Conservation (phyloP, 1,140 invertebrate species). For the Ips typographus region DNA sequence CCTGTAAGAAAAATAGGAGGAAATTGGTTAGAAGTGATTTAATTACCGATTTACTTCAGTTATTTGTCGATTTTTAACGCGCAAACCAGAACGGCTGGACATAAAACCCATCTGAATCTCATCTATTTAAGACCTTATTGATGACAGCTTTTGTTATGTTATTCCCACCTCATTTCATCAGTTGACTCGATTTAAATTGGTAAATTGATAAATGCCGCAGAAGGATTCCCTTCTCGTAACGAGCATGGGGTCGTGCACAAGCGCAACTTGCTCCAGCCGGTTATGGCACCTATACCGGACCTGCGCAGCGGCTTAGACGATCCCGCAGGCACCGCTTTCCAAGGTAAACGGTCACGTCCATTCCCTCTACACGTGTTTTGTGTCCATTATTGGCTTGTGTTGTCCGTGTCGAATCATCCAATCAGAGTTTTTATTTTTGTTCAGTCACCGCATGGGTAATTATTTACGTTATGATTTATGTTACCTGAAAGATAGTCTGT, state of each 20-base stretch:
- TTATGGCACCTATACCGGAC: constrained; percentile 77
- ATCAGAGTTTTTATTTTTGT: constrained; percentile 11
- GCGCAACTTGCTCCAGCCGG: constrained; percentile 75
- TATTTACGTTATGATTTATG: too few relatives aligned
- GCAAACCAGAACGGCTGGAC: too few relatives aligned
- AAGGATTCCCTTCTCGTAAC: constrained; percentile 66
- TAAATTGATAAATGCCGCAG: constrained; percentile 36
- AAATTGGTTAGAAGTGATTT: too few relatives aligned
- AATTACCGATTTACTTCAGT: too few relatives aligned
- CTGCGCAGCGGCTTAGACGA: constrained; percentile 74
- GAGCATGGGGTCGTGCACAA: constrained; percentile 81
- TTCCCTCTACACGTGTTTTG: constrained; percentile 5
- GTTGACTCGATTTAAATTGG: too few relatives aligned
- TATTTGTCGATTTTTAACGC: too few relatives aligned
- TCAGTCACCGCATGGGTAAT: constrained; percentile 32
- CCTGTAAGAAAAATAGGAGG: too few relatives aligned
- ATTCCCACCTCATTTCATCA: too few relatives aligned
- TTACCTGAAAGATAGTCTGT: too few relatives aligned
- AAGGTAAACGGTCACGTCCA: constrained; percentile 55
- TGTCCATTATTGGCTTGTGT: constrained; percentile 6
- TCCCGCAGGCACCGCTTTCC: constrained; percentile 57
- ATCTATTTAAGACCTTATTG: too few relatives aligned
- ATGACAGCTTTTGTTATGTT: too few relatives aligned
- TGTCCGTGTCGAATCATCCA: constrained; percentile 23
- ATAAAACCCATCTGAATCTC: too few relatives aligned